Base-by-base conservation (phyloP, 2,797 vertebrate genomes). In the Rhinatrema bivittatum region DNA sequence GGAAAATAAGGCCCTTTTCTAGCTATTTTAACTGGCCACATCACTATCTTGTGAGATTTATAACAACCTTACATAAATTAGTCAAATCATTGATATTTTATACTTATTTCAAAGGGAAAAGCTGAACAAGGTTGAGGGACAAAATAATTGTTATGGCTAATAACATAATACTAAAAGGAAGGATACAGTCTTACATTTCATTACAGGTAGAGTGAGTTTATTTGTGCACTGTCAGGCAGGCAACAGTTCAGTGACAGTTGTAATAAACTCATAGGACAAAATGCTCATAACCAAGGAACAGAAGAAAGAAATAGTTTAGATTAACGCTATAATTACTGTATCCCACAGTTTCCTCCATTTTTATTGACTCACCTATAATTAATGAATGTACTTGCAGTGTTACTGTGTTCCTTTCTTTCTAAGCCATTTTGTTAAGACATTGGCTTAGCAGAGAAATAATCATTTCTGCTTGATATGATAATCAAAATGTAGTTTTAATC, bases 11-110 rank as follows among this genome's bases (percentile, higher is more conserved):
- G n/a, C n/a, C n/a, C n/a, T n/a, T n/a, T n/a, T n/a, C n/a, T n/a
- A n/a, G n/a, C n/a, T n/a, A n/a, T n/a, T n/a, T n/a, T n/a, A n/a
- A n/a, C n/a, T n/a, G n/a, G n/a, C n/a, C n/a, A n/a, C n/a, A n/a
- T n/a, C n/a, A n/a, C n/a, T n/a, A n/a, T n/a, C n/a, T n/a, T n/a
- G n/a, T n/a, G n/a, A 20, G 22, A 32, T 31, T 52, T 52, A 43
- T 18, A 33, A 41, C 47, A 53, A 60, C 60, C 35, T 46, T 25
- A 19, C 24, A 43, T 9, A 33, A 39, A 64, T 34, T 49, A 48
- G 32, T 57, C 52, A 62, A 50, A 45, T 50, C 25, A 16, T 14
- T 41, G 26, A 15, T 20, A 15, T 36, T 46, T 32, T 35, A 14
- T 25, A 31, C 36, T 22, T 43, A 30, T 42, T 42, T 53, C 26